A percentile compares a stretch with the other conserved stretches of the same genome.
Evolutionary conservation across 2,888 invertebrate species (phyloP).

Genomic region (Resseliella maxima): DNA sequence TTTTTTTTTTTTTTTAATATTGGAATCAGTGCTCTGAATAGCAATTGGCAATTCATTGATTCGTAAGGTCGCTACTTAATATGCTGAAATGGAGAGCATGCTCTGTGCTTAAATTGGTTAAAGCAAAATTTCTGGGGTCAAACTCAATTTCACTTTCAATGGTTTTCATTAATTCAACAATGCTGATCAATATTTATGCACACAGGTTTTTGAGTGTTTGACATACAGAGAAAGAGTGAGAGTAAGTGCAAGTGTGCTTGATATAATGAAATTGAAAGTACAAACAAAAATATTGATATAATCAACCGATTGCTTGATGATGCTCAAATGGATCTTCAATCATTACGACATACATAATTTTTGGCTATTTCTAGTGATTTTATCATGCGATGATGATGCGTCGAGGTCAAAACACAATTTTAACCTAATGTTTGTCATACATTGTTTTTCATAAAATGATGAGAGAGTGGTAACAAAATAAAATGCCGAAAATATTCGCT

Average conservation of each 20-base stretch:
- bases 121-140: background rate
- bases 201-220: too few species aligned
- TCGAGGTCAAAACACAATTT: background rate
- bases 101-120: background rate
- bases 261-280: constrained; percentile 49
- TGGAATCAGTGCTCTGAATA: constrained; percentile 33
- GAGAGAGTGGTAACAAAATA: too few species aligned
- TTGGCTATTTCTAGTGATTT: background rate
- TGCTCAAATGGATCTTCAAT: background rate
- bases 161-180: background rate
- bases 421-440: background rate
- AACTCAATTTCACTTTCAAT: constrained; percentile 9
- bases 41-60: background rate
- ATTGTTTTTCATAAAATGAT: too few species aligned
- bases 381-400: background rate
- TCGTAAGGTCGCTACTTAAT: constrained; percentile 3
- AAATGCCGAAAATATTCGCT: background rate
- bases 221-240: too few species aligned
- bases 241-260: background rate
- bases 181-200: too few species aligned
- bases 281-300: background rate
- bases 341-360: background rate
- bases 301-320: background rate
- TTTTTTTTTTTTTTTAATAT: too few species aligned
- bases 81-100: background rate